phyloP scores from a whole-genome alignment of 2,888 invertebrate genomes.

The Stenodema calcarata region DNA sequence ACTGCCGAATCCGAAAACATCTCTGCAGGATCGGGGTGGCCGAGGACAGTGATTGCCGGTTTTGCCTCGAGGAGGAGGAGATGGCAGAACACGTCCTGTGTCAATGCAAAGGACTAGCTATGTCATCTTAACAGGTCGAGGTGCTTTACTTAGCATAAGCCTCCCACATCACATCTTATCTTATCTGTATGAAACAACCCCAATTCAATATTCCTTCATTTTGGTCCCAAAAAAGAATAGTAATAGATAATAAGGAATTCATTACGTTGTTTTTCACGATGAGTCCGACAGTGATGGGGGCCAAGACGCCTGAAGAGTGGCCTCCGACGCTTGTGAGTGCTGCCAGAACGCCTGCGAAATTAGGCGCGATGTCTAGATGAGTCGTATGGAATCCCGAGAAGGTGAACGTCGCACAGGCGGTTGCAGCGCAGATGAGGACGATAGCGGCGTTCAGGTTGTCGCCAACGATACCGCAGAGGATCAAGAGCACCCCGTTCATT shows the following conservation, averaged over 20 bases:
- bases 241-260: background rate
- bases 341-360: conserved; percentile 64
- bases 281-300: conserved; percentile 61
- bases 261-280: conserved; percentile 59
- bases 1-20: too few relatives aligned
- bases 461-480: conserved; percentile 56
- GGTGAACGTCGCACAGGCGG: conserved; percentile 59
- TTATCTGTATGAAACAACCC: too few relatives aligned
- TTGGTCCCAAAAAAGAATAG: too few relatives aligned
- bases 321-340: conserved; percentile 64
- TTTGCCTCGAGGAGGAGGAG: too few relatives aligned
- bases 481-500: background rate
- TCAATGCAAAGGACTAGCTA: too few relatives aligned
- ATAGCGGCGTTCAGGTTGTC: conserved; percentile 51
- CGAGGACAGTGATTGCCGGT: too few relatives aligned
- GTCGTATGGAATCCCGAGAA: conserved; percentile 63
- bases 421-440: conserved; percentile 49
- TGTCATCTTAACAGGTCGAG: too few relatives aligned
- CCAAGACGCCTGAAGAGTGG: conserved; percentile 62
- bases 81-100: too few relatives aligned
- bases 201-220: too few relatives aligned
- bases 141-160: too few relatives aligned
- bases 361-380: conserved; percentile 65
- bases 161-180: too few relatives aligned
- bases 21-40: too few relatives aligned